Percentiles rank a stretch among this genome's conserved stretches.
phyloP scores from a whole-genome alignment of 2,888 invertebrate species.

The Drepana falcataria region DNA sequence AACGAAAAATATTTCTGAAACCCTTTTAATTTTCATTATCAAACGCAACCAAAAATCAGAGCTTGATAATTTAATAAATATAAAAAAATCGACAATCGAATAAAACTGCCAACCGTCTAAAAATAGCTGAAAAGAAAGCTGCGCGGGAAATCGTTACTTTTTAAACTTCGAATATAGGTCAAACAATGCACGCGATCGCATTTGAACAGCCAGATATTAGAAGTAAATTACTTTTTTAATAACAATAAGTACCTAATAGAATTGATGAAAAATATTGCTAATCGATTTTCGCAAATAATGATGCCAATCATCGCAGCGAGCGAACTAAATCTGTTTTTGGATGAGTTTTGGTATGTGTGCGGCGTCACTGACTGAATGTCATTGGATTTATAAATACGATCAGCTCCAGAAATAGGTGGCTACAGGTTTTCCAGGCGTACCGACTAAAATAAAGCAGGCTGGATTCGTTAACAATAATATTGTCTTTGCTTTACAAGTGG shows the following conservation, averaged over 20 bases:
- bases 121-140: constrained; percentile 22
- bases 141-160: constrained; percentile 26
- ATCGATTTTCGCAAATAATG: constrained; percentile 50
- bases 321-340: constrained; percentile 77
- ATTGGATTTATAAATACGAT: constrained; percentile 79
- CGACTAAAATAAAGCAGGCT: constrained; percentile 79
- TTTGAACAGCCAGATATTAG: constrained; percentile 24
- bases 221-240: constrained; percentile 26
- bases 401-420: constrained; percentile 80
- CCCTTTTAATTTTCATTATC: too few relatives aligned
- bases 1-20: too few relatives aligned
- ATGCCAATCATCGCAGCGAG: constrained; percentile 68
- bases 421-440: constrained; percentile 79
- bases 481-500: constrained; percentile 54
- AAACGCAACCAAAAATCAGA: constrained; percentile 8
- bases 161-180: constrained; percentile 42
- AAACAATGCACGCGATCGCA: constrained; percentile 37
- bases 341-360: constrained; percentile 76
- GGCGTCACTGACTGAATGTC: constrained; percentile 76
- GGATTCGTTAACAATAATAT: constrained; percentile 78
- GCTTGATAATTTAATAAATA: too few relatives aligned
- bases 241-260: constrained; percentile 7
- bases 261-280: constrained; percentile 11
- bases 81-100: too few relatives aligned
- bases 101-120: constrained; percentile 31